A percentile compares a stretch with the other conserved stretches of the same genome.
These are phyloP conservation scores for Crypturellus tataupa DNA, from an alignment of 2,797 vertebrate genomes.

Conservation along the genomic window DNA sequence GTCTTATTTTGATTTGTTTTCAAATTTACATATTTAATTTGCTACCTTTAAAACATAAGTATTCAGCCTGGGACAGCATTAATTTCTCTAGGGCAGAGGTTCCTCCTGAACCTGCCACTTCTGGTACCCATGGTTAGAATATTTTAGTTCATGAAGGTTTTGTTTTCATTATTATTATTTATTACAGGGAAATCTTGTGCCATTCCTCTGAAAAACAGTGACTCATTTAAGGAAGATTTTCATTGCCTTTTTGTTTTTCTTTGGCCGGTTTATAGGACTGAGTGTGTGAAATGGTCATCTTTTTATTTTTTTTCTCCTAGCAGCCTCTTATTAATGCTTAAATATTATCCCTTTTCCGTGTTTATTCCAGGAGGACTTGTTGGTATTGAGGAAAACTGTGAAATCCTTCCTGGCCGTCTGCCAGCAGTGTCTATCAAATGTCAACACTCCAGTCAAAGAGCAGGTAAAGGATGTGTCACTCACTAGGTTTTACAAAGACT, in stretches of 20 bases:
- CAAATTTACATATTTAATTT: neutral
- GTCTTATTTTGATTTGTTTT: neutral
- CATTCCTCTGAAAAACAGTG: neutral
- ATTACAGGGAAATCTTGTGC: neutral
- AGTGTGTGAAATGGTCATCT: neutral
- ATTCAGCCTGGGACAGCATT: neutral
- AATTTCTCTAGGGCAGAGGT: neutral
- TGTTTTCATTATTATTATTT: neutral
- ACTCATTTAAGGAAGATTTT: neutral
- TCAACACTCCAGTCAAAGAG: slow-evolving; percentile 98
- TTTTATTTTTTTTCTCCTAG: neutral
- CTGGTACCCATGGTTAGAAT: neutral
- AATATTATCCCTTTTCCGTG: slow-evolving; percentile 14
- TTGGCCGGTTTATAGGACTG: neutral
- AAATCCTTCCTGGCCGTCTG: slow-evolving; percentile 98
- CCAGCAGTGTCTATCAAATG: slow-evolving; percentile 98
- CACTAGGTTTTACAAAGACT: neutral
- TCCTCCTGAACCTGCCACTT: neutral
- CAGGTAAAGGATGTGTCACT: slow-evolving; percentile 86
- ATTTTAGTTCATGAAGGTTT: neutral
- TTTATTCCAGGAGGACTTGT: slow-evolving; percentile 91
- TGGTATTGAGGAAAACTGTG: slow-evolving; percentile 95
- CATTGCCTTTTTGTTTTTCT: neutral
- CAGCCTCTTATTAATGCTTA: slow-evolving; percentile 8
- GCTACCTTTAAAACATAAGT: neutral